phyloP scores from a whole-genome alignment of 2,888 invertebrate genomes.

The Euplexia lucipara region DNA sequence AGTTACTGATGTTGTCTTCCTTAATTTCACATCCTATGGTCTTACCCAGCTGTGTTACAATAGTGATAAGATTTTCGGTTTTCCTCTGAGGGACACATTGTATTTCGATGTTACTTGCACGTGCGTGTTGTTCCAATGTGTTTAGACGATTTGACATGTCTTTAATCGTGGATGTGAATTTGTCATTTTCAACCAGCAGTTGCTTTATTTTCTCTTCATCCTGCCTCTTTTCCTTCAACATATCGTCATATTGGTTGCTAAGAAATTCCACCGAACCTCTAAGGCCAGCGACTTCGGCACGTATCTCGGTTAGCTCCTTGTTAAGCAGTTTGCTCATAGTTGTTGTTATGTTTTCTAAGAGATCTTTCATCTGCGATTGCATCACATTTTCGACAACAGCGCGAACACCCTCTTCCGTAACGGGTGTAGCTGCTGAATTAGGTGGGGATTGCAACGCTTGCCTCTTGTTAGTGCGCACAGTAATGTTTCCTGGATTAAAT shows the following conservation, averaged over 20 bases:
- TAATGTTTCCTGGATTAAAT: too few relatives aligned
- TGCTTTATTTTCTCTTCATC: not conserved
- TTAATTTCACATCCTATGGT: constrained; percentile 4
- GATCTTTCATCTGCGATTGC: not conserved
- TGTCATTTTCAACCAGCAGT: not conserved
- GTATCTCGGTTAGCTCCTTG: not conserved
- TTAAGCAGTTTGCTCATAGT: not conserved
- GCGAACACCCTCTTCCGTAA: too few relatives aligned
- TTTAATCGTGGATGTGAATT: not conserved
- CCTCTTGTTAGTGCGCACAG: too few relatives aligned
- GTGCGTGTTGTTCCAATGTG: too few relatives aligned
- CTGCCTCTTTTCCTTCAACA: not conserved
- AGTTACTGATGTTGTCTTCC: not conserved
- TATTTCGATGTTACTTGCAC: too few relatives aligned
- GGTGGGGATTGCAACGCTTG: too few relatives aligned
- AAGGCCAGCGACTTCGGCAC: not conserved
- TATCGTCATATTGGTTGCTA: constrained; percentile 4
- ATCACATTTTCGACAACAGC: not conserved
- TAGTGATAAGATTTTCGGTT: constrained; percentile 1
- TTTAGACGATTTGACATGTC: too few relatives aligned
- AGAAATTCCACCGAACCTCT: not conserved
- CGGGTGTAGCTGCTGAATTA: too few relatives aligned
- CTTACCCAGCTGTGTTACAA: not conserved
- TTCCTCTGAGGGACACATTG: not conserved
- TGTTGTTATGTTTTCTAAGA: not conserved